Evolutionary conservation across 2,888 invertebrate species (phyloP), one percentile per base, ranked within the genome.

Genomic region (Chouioia cunea): DNA sequence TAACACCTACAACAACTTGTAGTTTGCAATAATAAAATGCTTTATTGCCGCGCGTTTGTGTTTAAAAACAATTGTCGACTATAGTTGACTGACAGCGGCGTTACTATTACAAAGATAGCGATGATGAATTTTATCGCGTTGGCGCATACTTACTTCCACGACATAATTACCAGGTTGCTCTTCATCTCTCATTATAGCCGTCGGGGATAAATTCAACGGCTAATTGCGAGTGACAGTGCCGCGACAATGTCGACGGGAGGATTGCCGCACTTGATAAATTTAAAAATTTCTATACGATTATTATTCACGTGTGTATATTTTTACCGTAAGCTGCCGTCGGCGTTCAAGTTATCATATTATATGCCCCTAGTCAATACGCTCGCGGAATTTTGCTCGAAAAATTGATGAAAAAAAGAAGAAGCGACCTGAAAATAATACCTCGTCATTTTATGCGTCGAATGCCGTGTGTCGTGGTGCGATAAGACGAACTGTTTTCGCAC

Each of bases 151-250:
- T 77, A 75, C 76, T 77, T 76, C 72, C 76, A 73, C 70, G 75
- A 75, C 75, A 74, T 77, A 79, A 81, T 79, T 80, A 77, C 78
- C 74, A 77, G 74, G 36, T 43, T 22, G 22, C 10, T 56, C 54
- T 36, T 58, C 53, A 47, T 53, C 15, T 60, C 14, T 58, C 20
- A 20, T 20, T 18, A 52, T 14, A 12, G n/a, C 18, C 50, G 10
- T 27, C 22, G 18, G 52, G 18, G 60, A 56, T 59, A 16, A 43
- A 54, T 65, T 65, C 73, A 52, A 50, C 47, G 22, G 48, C 18
- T 74, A 72, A 72, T 74, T 65, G 47, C 20, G 52, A 70, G 64
- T 72, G 72, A 72, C 72, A 48, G 46, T 59, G 48, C 4, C 1
- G 22, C 54, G 62, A 54, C 54, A 27, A 63, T 63, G 66, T 54